These are phyloP conservation scores for Bacillus rossius DNA, from an alignment of 1,140 invertebrate species.

Conservation along the genomic window DNA sequence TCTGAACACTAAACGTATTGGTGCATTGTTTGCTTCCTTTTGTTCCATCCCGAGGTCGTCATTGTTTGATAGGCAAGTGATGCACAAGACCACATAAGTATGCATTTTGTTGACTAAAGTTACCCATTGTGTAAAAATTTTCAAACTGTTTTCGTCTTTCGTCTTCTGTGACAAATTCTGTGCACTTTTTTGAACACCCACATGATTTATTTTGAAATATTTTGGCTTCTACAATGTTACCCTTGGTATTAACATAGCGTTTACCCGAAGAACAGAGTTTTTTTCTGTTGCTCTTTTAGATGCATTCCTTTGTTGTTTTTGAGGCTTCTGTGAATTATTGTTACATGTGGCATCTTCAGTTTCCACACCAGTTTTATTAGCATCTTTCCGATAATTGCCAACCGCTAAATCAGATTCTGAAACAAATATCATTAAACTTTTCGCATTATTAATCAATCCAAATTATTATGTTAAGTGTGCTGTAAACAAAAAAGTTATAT, in stretches of 20 bases:
- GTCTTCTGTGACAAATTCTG: background rate
- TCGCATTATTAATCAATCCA: too few species aligned
- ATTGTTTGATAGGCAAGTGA: background rate
- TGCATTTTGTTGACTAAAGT: conserved; percentile 15
- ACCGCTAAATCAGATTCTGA: too few species aligned
- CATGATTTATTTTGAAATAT: conserved; percentile 9
- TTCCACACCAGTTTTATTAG: too few species aligned
- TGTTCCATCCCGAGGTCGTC: conserved; percentile 1
- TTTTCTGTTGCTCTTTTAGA: conserved; percentile 1
- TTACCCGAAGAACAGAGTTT: conserved; percentile 1
- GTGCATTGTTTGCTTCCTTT: conserved; percentile 3
- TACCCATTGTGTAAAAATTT: conserved; percentile 6
- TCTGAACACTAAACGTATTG: conserved; percentile 2
- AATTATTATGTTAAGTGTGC: too few species aligned
- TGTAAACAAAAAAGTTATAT: too few species aligned
- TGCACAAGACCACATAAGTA: conserved; percentile 14
- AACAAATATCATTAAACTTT: too few species aligned
- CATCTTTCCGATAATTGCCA: too few species aligned
- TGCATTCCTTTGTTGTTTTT: too few species aligned
- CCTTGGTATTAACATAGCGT: conserved; percentile 8
- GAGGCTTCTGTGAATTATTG: too few species aligned
- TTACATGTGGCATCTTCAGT: too few species aligned
- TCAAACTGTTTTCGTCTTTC: conserved; percentile 6
- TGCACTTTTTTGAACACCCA: conserved; percentile 8
- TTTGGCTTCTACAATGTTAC: conserved; percentile 7